Conservation (phyloP, 1,140 invertebrate genomes). For the Tetramorium simillimum region DNA sequence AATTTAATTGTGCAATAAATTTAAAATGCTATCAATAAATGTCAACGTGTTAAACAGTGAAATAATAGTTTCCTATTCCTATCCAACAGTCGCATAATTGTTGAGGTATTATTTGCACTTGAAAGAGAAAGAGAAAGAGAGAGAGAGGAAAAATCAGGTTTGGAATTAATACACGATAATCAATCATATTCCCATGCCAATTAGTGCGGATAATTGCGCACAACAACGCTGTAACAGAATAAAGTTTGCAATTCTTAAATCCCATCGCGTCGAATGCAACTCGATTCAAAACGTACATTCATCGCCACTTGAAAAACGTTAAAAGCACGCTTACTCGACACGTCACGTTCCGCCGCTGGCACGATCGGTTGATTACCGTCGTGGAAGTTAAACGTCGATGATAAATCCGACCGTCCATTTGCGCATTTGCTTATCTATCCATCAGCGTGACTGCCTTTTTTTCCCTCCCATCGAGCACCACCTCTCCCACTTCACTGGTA, state of each 20-base stretch:
- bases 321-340: constrained; percentile 17
- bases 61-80: neutral
- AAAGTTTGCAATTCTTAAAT: neutral
- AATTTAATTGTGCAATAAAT: constrained; percentile 46
- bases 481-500: constrained; percentile 53
- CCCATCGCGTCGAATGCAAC: neutral
- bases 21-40: neutral
- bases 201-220: neutral
- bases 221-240: neutral
- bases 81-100: neutral
- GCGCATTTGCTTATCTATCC: constrained; percentile 64
- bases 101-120: neutral
- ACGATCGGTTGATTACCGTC: constrained; percentile 25
- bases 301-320: neutral
- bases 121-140: neutral
- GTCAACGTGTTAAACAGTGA: neutral
- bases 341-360: constrained; percentile 4
- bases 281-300: neutral
- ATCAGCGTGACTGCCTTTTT: constrained; percentile 64
- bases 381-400: constrained; percentile 57
- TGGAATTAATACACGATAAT: neutral
- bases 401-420: constrained; percentile 65
- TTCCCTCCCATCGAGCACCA: constrained; percentile 10
- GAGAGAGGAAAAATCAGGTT: neutral
- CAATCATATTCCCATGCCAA: neutral